These are phyloP conservation scores for Helleia helle DNA, from an alignment of 2,888 invertebrate genomes.

Conservation along the genomic window DNA sequence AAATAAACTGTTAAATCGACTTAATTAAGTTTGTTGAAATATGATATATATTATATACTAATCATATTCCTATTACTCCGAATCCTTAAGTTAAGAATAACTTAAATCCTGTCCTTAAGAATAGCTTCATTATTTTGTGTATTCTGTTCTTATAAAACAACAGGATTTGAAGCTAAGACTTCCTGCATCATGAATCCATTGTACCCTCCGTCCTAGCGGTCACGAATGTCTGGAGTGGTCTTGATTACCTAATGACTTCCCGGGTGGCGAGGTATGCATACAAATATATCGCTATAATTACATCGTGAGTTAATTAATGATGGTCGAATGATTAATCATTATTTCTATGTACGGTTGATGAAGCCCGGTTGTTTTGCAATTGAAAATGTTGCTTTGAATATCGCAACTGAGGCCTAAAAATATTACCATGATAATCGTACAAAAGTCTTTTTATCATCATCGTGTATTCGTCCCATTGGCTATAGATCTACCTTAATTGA, in stretches of 20 bases:
- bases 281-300: constrained; percentile 4
- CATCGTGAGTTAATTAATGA: constrained; percentile 10
- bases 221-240: constrained; percentile 3
- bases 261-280: constrained; percentile 5
- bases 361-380: constrained; percentile 5
- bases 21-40: too few species aligned
- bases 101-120: too few species aligned
- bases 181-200: background rate
- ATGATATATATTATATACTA: too few species aligned
- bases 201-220: background rate
- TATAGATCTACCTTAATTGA: too few species aligned
- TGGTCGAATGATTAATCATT: constrained; percentile 5
- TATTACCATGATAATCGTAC: too few species aligned
- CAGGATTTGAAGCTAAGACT: background rate
- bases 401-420: too few species aligned
- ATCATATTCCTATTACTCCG: too few species aligned
- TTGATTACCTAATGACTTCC: constrained; percentile 8
- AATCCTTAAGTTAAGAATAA: too few species aligned
- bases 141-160: background rate
- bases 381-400: constrained; percentile 1
- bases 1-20: too few species aligned
- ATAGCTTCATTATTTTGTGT: too few species aligned
- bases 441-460: too few species aligned
- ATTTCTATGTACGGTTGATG: constrained; percentile 4
- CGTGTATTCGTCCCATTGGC: too few species aligned